Base-by-base conservation (phyloP, 2,113 vertebrate genomes). In the Plecturocebus donacophilus region DNA sequence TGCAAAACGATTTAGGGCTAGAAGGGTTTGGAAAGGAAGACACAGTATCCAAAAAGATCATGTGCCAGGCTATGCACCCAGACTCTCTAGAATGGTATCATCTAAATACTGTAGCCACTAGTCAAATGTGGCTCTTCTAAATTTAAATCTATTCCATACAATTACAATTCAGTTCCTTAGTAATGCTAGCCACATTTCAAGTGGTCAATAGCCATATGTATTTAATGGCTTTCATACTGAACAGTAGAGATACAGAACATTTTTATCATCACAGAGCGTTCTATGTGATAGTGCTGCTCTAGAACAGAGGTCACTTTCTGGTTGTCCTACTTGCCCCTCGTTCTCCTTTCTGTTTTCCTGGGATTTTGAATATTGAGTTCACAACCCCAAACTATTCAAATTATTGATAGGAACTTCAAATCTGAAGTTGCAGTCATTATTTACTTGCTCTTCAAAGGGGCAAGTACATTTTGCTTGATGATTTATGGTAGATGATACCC, bases 381-480 rank as follows among this genome's bases (percentile, higher is more conserved):
- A 85, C 25, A 90, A 9, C 47, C 38, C 54, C 40, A 92, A 96
- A 30, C 21, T 89, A 91, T 54, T 94, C 71, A 54, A 81, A 92
- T 91, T 77, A 91, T 17, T 27, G 75, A 83, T 1, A 91, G 76
- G 42, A 87, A 93, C 14, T 66, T 96, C 54, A 95, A 89, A 79
- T 20, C 27, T 17, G 0, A 94, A 88, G 16, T 54, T 87, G 27
- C 0, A 56, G 75, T 85, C 81, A 94, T 11, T 45, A 88, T 38
- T 88, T 75, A 88, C 54, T 88, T 96, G 82, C 5, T 94, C 49
- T 81, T 96, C 80, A 91, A 92, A 73, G 25, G 47, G 73, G 64
- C 71, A 97, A 86, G 58, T 89, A 87, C 73, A 66, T 54, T 94
- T 88, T 94, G 71, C 54, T 89, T 61, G 70, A 42, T 96, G 84